Evolutionary conservation across 2,888 invertebrate species (phyloP).

Genomic region (Autographa gamma): DNA sequence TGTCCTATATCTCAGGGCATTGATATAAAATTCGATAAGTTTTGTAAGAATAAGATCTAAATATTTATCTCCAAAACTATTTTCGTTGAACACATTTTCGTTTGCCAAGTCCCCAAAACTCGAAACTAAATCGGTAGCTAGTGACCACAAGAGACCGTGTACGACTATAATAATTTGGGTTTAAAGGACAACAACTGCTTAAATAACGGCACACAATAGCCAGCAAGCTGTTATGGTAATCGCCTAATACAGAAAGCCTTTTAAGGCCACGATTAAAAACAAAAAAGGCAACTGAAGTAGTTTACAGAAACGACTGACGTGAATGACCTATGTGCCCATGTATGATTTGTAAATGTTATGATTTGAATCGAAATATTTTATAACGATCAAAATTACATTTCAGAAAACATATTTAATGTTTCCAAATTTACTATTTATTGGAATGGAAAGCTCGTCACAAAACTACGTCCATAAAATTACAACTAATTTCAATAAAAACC

Average conservation of each 20-base stretch:
- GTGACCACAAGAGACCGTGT: slow-evolving; percentile 37
- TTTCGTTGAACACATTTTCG: neutral
- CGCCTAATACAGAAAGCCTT: slow-evolving; percentile 11
- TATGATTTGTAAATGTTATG: no score
- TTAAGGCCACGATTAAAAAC: neutral
- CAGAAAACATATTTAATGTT: no score
- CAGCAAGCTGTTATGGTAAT: slow-evolving; percentile 16
- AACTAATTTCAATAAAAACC: neutral
- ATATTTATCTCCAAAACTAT: neutral
- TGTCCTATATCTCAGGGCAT: neutral
- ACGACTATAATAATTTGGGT: slow-evolving; percentile 39
- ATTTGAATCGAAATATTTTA: no score
- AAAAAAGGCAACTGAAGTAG: neutral
- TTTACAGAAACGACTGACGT: neutral
- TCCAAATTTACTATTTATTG: no score
- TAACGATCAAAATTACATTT: no score
- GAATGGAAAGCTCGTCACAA: neutral
- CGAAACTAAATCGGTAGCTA: slow-evolving; percentile 20
- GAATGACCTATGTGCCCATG: no score
- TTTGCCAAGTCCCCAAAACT: slow-evolving; percentile 7
- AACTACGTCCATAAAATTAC: neutral
- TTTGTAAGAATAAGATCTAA: neutral
- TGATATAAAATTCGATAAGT: neutral
- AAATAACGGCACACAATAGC: slow-evolving; percentile 34
- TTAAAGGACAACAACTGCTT: slow-evolving; percentile 29